Evolutionary conservation across 2,888 invertebrate genomes (phyloP), one percentile per base, ranked within the genome.

Genomic region (Augochlorella aurata): DNA sequence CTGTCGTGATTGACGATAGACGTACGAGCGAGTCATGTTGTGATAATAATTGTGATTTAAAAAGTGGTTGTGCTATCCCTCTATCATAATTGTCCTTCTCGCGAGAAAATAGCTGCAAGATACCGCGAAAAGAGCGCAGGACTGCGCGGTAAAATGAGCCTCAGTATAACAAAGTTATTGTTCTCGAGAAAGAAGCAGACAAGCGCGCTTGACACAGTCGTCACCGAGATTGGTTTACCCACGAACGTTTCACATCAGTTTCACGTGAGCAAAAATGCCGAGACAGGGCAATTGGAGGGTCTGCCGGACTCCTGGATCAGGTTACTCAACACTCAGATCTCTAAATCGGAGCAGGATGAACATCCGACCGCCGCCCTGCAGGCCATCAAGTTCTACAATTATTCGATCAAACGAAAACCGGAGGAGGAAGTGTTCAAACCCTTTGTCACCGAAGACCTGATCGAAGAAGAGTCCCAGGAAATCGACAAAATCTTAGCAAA

Each of bases 291-390:
- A 93, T 94, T 98, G 88, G 97, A 97, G 89, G 98, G 98, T 0
- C 94, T 99, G 66, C 98, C 98, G 0, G 95, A 96, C 50, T 95
- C 97, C 47, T 98, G 98, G 98, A 94, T 96, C 78, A 94, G 96
- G 70, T 95, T 97, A 74, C 95, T 98, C 87, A 96, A 97, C 90
- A 95, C 96, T 21, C 97, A 98, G 92, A 97, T 98, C 86, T 97
- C 97, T 54, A 96, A 96, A 89, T 97, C 96, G 61, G 98, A 98
- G 92, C 98, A 98, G 94, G 96, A 96, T 93, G 96, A 98, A 90
- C 97, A 99, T 94, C 98, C 98, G 3, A 96, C 96, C 90, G 98
- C 98, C 54, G 98, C 98, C 1, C 96, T 98, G 77, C 97, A 98
- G 92, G 99, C 98, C 45, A 96, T 99, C 74, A 97, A 97, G 91